phyloP scores from a whole-genome alignment of 2,888 invertebrate genomes.

The Iselma pallidipennis region DNA sequence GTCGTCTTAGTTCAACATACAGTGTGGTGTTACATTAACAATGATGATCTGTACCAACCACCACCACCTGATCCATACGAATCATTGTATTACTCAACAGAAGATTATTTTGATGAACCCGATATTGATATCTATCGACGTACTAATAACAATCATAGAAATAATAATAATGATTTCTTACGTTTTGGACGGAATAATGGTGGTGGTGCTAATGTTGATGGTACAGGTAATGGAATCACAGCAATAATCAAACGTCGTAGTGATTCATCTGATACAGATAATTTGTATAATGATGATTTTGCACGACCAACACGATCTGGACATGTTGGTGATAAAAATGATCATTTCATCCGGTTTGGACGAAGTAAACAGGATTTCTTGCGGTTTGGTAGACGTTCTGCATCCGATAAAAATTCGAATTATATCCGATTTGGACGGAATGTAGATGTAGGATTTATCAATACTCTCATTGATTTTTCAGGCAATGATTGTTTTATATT shows the following conservation, averaged over 20 bases:
- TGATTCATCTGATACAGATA: constrained; percentile 16
- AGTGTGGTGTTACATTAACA: constrained; percentile 28
- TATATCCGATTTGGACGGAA: constrained; percentile 33
- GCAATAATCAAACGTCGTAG: constrained; percentile 7
- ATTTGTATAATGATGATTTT: constrained; percentile 31
- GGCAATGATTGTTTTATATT: no score
- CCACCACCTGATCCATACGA: background rate
- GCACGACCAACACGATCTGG: constrained; percentile 37
- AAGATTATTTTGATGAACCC: constrained; percentile 21
- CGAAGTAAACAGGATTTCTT: constrained; percentile 35
- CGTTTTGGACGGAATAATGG: constrained; percentile 38
- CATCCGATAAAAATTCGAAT: constrained; percentile 20
- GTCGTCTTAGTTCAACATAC: constrained; percentile 31
- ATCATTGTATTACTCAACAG: constrained; percentile 11
- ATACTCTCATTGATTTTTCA: background rate
- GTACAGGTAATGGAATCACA: background rate
- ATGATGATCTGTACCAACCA: constrained; percentile 30
- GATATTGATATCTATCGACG: constrained; percentile 25
- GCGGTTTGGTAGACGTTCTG: constrained; percentile 21
- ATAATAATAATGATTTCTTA: constrained; percentile 31
- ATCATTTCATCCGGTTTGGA: constrained; percentile 43
- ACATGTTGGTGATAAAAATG: constrained; percentile 37
- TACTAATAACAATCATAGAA: constrained; percentile 12
- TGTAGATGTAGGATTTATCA: background rate
- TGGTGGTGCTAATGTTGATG: no score